Evolutionary conservation across 2,888 invertebrate species (phyloP).

Genomic region (Dastarcus helophoroides): DNA sequence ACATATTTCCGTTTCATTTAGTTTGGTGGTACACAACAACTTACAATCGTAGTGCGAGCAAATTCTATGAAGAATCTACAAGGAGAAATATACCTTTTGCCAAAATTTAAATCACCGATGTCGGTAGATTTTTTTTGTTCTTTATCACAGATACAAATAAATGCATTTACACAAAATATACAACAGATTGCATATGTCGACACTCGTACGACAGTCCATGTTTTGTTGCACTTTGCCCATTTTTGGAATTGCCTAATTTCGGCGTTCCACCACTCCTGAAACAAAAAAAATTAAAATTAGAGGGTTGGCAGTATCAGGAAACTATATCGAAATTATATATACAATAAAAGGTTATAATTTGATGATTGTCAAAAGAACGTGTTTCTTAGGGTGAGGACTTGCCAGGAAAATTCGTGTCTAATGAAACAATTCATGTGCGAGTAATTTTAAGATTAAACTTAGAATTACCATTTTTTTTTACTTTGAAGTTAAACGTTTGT

Average conservation of each 20-base stretch:
- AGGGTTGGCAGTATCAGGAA: no score
- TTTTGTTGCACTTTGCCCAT: slow-evolving; percentile 37
- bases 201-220: slow-evolving; percentile 11
- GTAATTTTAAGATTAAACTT: no score
- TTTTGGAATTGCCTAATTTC: slow-evolving; percentile 11
- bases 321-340: no score
- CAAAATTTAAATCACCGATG: slow-evolving; percentile 1
- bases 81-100: no score
- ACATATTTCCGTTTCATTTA: no score
- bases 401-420: no score
- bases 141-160: slow-evolving; percentile 42
- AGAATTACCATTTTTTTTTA: no score
- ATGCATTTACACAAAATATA: slow-evolving; percentile 40
- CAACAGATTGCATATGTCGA: slow-evolving; percentile 33
- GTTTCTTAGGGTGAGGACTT: no score
- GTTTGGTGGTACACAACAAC: not conserved
- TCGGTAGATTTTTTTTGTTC: slow-evolving; percentile 15
- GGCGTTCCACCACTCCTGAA: slow-evolving; percentile 13
- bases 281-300: slow-evolving; percentile 3
- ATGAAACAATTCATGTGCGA: no score
- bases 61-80: not conserved
- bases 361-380: no score
- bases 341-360: no score
- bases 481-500: no score
- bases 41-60: not conserved